Conservation (phyloP, 2,797 vertebrate species). For the Notoglanidium macrostoma region DNA sequence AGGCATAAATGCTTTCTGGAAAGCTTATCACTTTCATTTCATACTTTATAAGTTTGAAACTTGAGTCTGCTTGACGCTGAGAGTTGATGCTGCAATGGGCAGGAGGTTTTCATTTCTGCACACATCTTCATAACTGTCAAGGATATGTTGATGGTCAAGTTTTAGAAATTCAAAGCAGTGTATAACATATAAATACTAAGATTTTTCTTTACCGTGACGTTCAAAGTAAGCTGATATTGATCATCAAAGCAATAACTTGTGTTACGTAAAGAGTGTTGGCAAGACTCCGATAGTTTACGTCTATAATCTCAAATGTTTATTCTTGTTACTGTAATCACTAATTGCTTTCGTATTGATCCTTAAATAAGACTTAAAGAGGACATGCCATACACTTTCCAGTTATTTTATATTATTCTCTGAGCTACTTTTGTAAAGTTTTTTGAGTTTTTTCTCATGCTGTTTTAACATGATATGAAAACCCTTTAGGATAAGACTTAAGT, state of each 20-base stretch:
- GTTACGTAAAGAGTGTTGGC: background rate
- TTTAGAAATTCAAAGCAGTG: too few species aligned
- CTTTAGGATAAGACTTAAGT: too few species aligned
- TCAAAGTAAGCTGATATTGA: background rate
- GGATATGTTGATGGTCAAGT: too few species aligned
- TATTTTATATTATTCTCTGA: too few species aligned
- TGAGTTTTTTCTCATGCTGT: too few species aligned
- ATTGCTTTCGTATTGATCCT: background rate
- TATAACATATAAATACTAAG: too few species aligned
- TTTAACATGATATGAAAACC: too few species aligned
- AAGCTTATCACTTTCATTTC: conserved; percentile 17
- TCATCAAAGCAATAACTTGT: background rate
- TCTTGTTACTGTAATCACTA: background rate
- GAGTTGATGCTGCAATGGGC: background rate
- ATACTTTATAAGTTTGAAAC: conserved; percentile 17
- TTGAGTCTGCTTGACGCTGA: conserved; percentile 12
- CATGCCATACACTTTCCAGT: too few species aligned
- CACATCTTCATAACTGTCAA: background rate
- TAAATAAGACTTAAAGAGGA: background rate
- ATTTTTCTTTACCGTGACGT: background rate
- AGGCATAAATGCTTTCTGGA: background rate
- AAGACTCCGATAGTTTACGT: background rate
- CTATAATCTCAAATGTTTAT: background rate
- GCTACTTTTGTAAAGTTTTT: too few species aligned
- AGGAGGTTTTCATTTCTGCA: background rate